phyloP scores from a whole-genome alignment of 2,113 vertebrate species.

The Agelaius tricolor region DNA sequence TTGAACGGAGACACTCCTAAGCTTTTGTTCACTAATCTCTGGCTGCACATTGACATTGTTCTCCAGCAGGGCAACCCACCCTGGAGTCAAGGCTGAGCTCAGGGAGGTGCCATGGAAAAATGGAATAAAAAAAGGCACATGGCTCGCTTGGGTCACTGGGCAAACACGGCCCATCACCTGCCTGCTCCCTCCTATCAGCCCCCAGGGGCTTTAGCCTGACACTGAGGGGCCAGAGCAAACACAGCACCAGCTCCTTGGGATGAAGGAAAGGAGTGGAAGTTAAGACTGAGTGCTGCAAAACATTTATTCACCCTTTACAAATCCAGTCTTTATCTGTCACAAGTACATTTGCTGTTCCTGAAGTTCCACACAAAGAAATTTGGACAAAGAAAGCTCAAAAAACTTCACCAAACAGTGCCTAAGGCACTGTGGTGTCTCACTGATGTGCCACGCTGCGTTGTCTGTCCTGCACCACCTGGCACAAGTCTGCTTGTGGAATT shows the following conservation, averaged over 20 bases:
- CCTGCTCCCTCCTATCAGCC: not conserved
- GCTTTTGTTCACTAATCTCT: conserved; percentile 33
- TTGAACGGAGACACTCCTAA: not conserved
- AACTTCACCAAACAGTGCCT: not conserved
- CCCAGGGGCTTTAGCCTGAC: not conserved
- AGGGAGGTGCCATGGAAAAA: not conserved
- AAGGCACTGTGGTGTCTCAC: not conserved
- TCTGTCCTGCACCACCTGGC: not conserved
- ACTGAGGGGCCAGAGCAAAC: not conserved
- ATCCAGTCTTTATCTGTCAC: not conserved
- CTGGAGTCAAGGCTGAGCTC: not conserved
- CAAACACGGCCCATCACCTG: not conserved
- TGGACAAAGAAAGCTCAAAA: not conserved
- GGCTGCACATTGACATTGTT: not conserved
- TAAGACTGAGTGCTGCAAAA: not conserved
- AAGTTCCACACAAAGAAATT: not conserved
- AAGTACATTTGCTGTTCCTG: not conserved
- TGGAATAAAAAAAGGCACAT: not conserved
- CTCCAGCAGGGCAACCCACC: not conserved
- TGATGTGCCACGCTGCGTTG: not conserved
- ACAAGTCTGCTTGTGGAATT: not conserved
- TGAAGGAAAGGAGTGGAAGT: not conserved
- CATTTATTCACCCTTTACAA: not conserved
- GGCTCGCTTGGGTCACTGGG: not conserved
- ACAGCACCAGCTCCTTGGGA: not conserved